Conservation (phyloP, 1,140 invertebrate genomes). For the Drosophila sturtevanti region DNA sequence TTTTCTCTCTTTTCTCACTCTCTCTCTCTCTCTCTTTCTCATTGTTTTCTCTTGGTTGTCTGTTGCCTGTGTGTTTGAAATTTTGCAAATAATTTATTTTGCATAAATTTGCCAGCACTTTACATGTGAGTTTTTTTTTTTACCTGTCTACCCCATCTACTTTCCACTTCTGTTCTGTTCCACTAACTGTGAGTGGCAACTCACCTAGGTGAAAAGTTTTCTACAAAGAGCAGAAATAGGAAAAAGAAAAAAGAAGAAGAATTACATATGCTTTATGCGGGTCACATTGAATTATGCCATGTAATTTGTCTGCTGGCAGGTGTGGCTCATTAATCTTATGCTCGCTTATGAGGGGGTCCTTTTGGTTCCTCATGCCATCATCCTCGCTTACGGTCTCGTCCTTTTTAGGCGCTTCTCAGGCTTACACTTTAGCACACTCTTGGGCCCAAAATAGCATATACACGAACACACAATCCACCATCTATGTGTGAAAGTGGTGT, state of each 20-base stretch:
- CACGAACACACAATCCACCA: background rate
- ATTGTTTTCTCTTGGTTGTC: conserved; percentile 23
- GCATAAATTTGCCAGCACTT: conserved; percentile 63
- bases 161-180: background rate
- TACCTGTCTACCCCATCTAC: background rate
- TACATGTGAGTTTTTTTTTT: conserved; percentile 39
- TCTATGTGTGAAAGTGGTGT: conserved; percentile 14
- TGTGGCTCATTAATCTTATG: conserved; percentile 76
- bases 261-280: conserved; percentile 45
- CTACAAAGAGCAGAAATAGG: conserved; percentile 4
- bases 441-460: conserved; percentile 21
- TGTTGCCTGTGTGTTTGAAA: conserved; percentile 31
- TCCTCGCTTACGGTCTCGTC: conserved; percentile 11
- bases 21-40: conserved; percentile 15
- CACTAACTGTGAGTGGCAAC: background rate
- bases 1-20: background rate
- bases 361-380: background rate
- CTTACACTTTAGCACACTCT: conserved; percentile 53
- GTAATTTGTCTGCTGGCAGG: conserved; percentile 77
- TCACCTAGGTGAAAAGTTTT: conserved; percentile 12
- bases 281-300: conserved; percentile 75
- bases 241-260: background rate
- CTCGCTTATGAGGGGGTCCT: conserved; percentile 48
- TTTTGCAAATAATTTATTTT: conserved; percentile 63
- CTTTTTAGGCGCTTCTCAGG: conserved; percentile 30